phyloP scores from a whole-genome alignment of 2,888 invertebrate genomes.

The Hydriomena furcata region DNA sequence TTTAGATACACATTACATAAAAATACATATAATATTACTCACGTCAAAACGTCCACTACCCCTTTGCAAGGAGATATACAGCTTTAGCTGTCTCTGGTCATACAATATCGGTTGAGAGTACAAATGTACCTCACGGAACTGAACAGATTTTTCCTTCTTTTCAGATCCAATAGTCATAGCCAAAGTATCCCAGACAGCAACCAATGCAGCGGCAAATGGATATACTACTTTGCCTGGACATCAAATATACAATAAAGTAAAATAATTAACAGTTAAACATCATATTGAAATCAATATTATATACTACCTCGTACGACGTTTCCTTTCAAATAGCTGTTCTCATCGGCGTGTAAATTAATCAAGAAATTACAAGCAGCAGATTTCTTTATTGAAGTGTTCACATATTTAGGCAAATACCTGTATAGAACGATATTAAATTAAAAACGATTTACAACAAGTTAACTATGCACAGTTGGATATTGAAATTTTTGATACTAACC shows the following conservation, averaged over 20 bases:
- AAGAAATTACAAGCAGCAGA: not conserved
- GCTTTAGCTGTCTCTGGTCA: conserved; percentile 74
- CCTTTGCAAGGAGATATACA: conserved; percentile 82
- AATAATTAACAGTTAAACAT: not conserved
- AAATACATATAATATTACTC: too few relatives aligned
- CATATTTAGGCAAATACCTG: not conserved
- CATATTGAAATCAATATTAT: not conserved
- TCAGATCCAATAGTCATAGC: conserved; percentile 79
- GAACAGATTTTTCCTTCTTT: conserved; percentile 86
- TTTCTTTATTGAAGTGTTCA: not conserved
- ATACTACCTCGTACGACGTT: conserved; percentile 7
- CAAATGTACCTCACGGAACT: conserved; percentile 85
- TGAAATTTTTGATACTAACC: not conserved
- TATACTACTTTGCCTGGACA: conserved; percentile 84
- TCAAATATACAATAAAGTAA: not conserved
- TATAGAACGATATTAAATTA: not conserved
- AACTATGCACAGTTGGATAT: too few relatives aligned
- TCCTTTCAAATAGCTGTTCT: not conserved
- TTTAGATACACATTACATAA: too few relatives aligned
- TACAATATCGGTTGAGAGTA: conserved; percentile 79
- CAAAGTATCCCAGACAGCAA: conserved; percentile 87
- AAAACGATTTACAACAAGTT: too few relatives aligned
- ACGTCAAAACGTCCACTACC: conserved; percentile 84
- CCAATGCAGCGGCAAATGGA: conserved; percentile 90
- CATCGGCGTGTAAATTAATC: not conserved